A percentile compares a stretch with the other conserved stretches of the same genome.
Conservation (phyloP, 2,888 invertebrate species). For the Urechis unicinctus region DNA sequence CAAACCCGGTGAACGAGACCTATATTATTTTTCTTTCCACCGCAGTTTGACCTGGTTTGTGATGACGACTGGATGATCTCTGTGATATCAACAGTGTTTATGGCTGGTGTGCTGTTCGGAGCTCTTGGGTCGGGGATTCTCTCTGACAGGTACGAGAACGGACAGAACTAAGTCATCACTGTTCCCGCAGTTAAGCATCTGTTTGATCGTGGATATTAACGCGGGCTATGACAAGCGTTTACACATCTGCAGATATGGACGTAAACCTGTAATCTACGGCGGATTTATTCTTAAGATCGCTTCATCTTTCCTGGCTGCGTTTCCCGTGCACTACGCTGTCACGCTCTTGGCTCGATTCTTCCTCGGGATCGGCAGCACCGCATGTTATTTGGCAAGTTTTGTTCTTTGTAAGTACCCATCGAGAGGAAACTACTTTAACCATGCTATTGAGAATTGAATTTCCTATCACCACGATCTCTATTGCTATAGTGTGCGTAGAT, state of each 20-base stretch:
- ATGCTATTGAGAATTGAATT: too few species aligned
- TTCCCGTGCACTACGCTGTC: slow-evolving; percentile 4
- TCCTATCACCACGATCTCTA: too few species aligned
- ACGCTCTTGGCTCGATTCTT: slow-evolving; percentile 10
- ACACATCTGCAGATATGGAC: slow-evolving; percentile 14
- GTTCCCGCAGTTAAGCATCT: neutral
- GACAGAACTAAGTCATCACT: neutral
- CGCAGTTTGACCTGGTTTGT: slow-evolving; percentile 19
- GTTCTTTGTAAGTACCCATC: slow-evolving; percentile 11
- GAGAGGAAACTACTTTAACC: too few species aligned
- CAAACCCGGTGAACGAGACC: too few species aligned
- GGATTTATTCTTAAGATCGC: slow-evolving; percentile 4
- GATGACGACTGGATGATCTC: slow-evolving; percentile 8
- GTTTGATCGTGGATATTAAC: neutral
- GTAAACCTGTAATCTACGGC: slow-evolving; percentile 4
- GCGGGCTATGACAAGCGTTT: too few species aligned
- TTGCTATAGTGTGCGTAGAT: too few species aligned
- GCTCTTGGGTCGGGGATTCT: slow-evolving; percentile 10
- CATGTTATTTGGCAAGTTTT: slow-evolving; percentile 4
- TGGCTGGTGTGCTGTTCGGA: slow-evolving; percentile 14
- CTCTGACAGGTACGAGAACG: slow-evolving; percentile 14
- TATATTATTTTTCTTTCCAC: slow-evolving; percentile 6
- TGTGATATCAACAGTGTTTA: slow-evolving; percentile 11
- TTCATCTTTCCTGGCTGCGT: slow-evolving; percentile 2
- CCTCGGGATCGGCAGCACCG: slow-evolving; percentile 7